phyloP scores from a whole-genome alignment of 2,797 vertebrate genomes.

The Stomatorhinus walkeri region DNA sequence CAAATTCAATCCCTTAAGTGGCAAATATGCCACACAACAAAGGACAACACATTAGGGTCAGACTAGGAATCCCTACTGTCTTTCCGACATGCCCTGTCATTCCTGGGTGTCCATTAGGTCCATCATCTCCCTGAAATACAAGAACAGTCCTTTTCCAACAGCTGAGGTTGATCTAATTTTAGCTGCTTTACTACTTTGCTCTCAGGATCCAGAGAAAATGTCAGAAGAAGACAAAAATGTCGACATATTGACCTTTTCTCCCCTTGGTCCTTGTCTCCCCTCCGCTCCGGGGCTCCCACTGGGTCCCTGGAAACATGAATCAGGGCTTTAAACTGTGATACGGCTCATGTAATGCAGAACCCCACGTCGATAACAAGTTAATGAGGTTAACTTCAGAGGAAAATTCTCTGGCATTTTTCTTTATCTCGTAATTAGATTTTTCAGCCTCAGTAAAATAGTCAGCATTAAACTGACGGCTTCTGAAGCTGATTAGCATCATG shows the following conservation, averaged over 20 bases:
- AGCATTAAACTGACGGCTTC: background rate
- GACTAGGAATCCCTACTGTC: slow-evolving; percentile 52
- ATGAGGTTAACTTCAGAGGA: background rate
- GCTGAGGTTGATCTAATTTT: background rate
- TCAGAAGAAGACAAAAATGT: background rate
- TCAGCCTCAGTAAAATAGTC: background rate
- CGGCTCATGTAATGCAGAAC: background rate
- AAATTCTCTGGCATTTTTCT: background rate
- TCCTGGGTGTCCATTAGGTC: slow-evolving; percentile 55
- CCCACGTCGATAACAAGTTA: background rate
- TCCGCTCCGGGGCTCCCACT: slow-evolving; percentile 59
- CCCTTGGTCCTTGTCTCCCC: slow-evolving; percentile 65
- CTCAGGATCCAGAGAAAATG: background rate
- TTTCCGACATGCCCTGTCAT: slow-evolving; percentile 60
- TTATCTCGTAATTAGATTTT: background rate
- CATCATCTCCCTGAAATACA: slow-evolving; percentile 60
- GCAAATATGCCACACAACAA: background rate
- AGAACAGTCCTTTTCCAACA: background rate
- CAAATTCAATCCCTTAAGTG: background rate
- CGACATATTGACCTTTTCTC: slow-evolving; percentile 64
- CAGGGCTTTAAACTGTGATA: background rate
- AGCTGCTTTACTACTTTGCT: background rate
- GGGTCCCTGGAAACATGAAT: slow-evolving; percentile 52
- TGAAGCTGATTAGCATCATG: background rate
- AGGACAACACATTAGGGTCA: background rate